These are phyloP conservation scores for Aromia moschata DNA, from an alignment of 2,888 invertebrate species.

Conservation along the genomic window DNA sequence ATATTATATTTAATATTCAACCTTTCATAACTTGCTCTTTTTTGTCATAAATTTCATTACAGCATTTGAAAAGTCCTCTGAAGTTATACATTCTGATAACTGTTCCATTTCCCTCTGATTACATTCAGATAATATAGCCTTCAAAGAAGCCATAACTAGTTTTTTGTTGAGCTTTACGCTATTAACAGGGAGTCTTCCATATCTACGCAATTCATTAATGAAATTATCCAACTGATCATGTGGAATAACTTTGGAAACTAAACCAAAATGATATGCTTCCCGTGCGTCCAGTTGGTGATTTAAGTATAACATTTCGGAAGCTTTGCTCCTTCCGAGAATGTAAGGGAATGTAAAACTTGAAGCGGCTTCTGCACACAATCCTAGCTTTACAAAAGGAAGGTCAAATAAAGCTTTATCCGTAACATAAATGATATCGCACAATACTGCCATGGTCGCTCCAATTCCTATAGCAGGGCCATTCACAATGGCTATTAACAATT, in stretches of 20 bases:
- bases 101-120: slow-evolving; percentile 75
- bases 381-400: slow-evolving; percentile 87
- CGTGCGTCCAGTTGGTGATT: slow-evolving; percentile 80
- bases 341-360: slow-evolving; percentile 86
- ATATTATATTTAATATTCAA: no score
- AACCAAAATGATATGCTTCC: slow-evolving; percentile 81
- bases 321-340: slow-evolving; percentile 84
- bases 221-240: slow-evolving; percentile 67
- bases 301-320: slow-evolving; percentile 65
- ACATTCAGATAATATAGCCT: slow-evolving; percentile 66
- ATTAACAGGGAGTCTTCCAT: slow-evolving; percentile 67
- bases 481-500: slow-evolving; percentile 85
- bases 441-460: slow-evolving; percentile 81
- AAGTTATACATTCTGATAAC: slow-evolving; percentile 71
- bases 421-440: slow-evolving; percentile 91
- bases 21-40: slow-evolving; percentile 59
- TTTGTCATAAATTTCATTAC: slow-evolving; percentile 65
- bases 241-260: slow-evolving; percentile 83
- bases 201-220: slow-evolving; percentile 68
- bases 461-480: slow-evolving; percentile 97
- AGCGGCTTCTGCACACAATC: slow-evolving; percentile 87
- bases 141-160: slow-evolving; percentile 70
- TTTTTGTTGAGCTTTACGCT: slow-evolving; percentile 77
- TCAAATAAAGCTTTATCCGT: slow-evolving; percentile 86
- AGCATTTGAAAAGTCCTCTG: slow-evolving; percentile 73